Base-by-base conservation (phyloP, 2,113 vertebrate genomes). In the Nothoprocta pentlandii region DNA sequence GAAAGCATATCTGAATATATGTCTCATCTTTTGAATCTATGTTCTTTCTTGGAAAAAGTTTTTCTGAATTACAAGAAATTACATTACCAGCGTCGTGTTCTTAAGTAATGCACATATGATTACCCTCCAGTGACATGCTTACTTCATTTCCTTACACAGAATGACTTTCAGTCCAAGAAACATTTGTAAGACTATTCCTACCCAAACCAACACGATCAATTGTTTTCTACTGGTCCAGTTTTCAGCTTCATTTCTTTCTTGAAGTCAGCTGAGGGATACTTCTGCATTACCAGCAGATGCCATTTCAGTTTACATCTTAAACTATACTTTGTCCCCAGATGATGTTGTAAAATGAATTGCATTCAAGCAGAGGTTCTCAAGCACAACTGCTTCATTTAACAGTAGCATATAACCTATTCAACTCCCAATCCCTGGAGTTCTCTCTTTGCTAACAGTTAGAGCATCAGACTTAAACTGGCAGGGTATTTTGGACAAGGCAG, bases 311-410 rank as follows among this genome's bases (percentile, higher is more conserved):
- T 95, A 82, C 71, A 82, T 87, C 81, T 92, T 92, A 91, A 87
- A 94, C 59, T 93, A 58, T 81, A 87, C 81, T 85, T 91, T 92
- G 78, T 93, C 91, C 87, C 94, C 49, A 85, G 89, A 91, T 95
- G 79, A 87, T 87, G 77, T 21, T 87, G 61, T 85, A 54, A 85
- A 85, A 92, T 79, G 94, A 93, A 93, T 95, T 96, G 81, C 75
- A 77, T 93, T 95, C 75, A 80, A 71, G 63, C 91, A 87, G 89
- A 76, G 84, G 74, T 91, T 94, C 92, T 96, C 78, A 93, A 96
- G 67, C 81, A 87, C 95, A 92, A 89, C 87, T 92, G 84, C 91
- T 93, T 91, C 89, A 92, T 97, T 95, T 96, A 91, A 82, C 91
- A 95, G 78, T 46, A 89, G 67, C 53, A 49, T 87, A 89, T 71